These are phyloP conservation scores for roundworm (Caenorhabditis elegans) DNA, from an alignment of 1,140 invertebrate genomes.

Conservation along the genomic window WBcel235 BX284603.4:4989001-4989500, in stretches of 20 bases:
- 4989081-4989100: no score
- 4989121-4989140: not conserved
- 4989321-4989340: no score
- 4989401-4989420: not conserved
- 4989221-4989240: not conserved
- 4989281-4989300: not conserved
- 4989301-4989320: no score
- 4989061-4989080: no score
- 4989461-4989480: not conserved
- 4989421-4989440: constrained; percentile 8
- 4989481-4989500: not conserved
- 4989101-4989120: no score
- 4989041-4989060: no score
- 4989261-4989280: not conserved
- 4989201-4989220: not conserved
- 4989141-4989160: not conserved
- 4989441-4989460: not conserved
- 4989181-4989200: not conserved
- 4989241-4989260: constrained; percentile 1
- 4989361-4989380: no score
- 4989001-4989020: no score
- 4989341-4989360: no score
- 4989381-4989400: no score
- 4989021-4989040: no score
- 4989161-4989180: constrained; percentile 11